phyloP scores from a whole-genome alignment of 1,140 invertebrate species.

The Dendrolimus punctatus region DNA sequence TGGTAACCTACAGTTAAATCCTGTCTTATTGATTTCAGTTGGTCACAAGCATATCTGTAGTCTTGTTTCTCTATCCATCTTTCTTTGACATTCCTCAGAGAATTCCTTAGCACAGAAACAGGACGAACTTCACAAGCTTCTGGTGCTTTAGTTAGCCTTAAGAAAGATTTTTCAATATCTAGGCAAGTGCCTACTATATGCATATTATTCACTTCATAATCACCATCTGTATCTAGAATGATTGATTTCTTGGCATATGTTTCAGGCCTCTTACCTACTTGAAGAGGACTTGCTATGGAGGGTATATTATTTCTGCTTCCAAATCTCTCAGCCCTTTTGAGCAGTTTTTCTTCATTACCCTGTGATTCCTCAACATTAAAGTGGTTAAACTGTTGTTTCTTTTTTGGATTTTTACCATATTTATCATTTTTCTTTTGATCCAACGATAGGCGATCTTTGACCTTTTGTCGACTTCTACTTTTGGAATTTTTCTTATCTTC shows the following conservation, averaged over 20 bases:
- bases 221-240: conserved; percentile 74
- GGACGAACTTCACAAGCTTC: conserved; percentile 93
- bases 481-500: conserved; percentile 51
- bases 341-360: conserved; percentile 81
- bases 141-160: conserved; percentile 95
- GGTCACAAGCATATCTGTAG: conserved; percentile 97
- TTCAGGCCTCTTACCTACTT: conserved; percentile 47
- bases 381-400: conserved; percentile 78
- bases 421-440: conserved; percentile 63
- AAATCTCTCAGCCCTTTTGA: conserved; percentile 92
- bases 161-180: conserved; percentile 95
- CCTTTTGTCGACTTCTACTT: conserved; percentile 58
- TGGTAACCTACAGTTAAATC: conserved; percentile 89
- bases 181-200: conserved; percentile 94
- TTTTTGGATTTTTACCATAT: conserved; percentile 65
- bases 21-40: conserved; percentile 98
- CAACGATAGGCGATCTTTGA: conserved; percentile 60
- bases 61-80: conserved; percentile 92
- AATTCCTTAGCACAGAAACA: conserved; percentile 86
- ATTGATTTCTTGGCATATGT: conserved; percentile 60
- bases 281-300: conserved; percentile 56
- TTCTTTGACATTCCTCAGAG: conserved; percentile 91
- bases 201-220: conserved; percentile 86
- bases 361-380: conserved; percentile 77
- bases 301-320: conserved; percentile 43